Evolutionary conservation across 2,797 vertebrate species (phyloP), one percentile per base, ranked within the genome.

Genomic region (Danio jaintianensis): DNA sequence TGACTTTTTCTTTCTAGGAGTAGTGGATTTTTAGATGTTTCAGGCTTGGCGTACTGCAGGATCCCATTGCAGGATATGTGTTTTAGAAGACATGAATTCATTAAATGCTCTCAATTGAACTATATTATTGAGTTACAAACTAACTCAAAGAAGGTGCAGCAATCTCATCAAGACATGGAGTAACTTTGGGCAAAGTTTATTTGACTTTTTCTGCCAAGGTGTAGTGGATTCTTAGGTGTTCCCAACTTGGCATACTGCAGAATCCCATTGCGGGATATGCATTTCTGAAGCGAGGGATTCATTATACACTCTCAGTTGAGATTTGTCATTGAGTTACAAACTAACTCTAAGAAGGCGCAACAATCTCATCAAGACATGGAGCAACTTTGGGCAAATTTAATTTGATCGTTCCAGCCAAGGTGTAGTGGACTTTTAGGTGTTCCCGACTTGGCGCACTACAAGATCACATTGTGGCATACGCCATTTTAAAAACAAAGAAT

Each of bases 61-160:
- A 69, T 69, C 16, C 15, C 10, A 10, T 2, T 12, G 16, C n/a
- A 1, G 9, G 29, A 53, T 53, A 9, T 73, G 66, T 36, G 48
- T 42, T 77, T 6, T 11, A 16, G 75, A 75, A 76, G 61, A 53
- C 42, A 55, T 11, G 47, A 80, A 77, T 1, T 47, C 11, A 1
- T 62, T 29, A 48, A n/a, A n/a, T n/a, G n/a, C n/a, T n/a, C n/a
- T n/a, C n/a, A n/a, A n/a, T n/a, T n/a, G n/a, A n/a, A n/a, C n/a
- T n/a, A n/a, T n/a, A n/a, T n/a, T n/a, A n/a, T n/a, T n/a, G n/a
- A n/a, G n/a, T n/a, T n/a, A n/a, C n/a, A n/a, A n/a, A n/a, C n/a
- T n/a, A n/a, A n/a, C 56, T 61, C 18, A 36, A 55, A 40, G n/a
- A 15, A 40, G 10, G 36, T 12, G 4, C 18, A 42, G 53, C 2